Percentiles rank a stretch among this genome's conserved stretches.
These are phyloP conservation scores for Chironomus striatipennis DNA, from an alignment of 1,140 invertebrate genomes.

Conservation along the genomic window DNA sequence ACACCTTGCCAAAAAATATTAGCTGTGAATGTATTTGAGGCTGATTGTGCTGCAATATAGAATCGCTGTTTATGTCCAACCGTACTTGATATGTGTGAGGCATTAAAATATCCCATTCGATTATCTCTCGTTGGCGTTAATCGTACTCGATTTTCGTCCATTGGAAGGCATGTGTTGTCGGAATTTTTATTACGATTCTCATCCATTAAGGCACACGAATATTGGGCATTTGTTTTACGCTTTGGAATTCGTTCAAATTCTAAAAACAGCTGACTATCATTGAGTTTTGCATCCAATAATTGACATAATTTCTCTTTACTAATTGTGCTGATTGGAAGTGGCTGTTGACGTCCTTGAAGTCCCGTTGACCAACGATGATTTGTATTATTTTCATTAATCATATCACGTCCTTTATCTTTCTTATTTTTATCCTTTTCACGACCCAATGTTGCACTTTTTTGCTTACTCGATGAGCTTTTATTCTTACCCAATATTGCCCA, in stretches of 20 bases:
- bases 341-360: constrained; percentile 53
- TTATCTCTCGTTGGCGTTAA: constrained; percentile 69
- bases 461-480: constrained; percentile 43
- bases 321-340: constrained; percentile 53
- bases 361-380: constrained; percentile 58
- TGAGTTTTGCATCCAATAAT: constrained; percentile 68
- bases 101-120: constrained; percentile 81
- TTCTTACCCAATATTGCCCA: constrained; percentile 53
- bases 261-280: constrained; percentile 70
- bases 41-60: constrained; percentile 77
- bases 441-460: constrained; percentile 54
- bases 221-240: constrained; percentile 50
- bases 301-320: constrained; percentile 71
- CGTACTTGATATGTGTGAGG: constrained; percentile 75
- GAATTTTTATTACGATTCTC: constrained; percentile 38
- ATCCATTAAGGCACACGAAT: constrained; percentile 36
- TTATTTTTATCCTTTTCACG: constrained; percentile 47
- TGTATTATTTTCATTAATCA: constrained; percentile 41
- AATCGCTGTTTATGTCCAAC: constrained; percentile 66
- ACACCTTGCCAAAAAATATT: constrained; percentile 76
- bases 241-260: constrained; percentile 84
- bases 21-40: constrained; percentile 39
- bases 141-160: constrained; percentile 77
- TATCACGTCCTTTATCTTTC: not conserved
- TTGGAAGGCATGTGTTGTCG: constrained; percentile 66